A percentile compares a stretch with the other conserved stretches of the same genome.
Conservation (phyloP, 2,888 invertebrate species). For the Epinotia ramella region DNA sequence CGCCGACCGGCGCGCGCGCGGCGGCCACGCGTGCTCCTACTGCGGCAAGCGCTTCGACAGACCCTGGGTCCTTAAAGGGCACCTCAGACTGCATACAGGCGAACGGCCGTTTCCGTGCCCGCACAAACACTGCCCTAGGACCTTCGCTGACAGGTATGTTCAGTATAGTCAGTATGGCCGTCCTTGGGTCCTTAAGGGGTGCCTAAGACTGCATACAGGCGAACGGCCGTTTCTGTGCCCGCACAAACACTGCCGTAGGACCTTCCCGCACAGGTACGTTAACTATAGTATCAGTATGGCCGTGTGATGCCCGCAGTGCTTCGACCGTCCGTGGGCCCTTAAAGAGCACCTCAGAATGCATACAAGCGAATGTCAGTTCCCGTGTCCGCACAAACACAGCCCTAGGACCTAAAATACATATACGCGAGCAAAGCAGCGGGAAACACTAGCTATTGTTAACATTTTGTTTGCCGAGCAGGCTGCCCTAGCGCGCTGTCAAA, state of each 20-base stretch:
- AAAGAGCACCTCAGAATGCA: constrained; percentile 88
- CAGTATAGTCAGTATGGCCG: not conserved
- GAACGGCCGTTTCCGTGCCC: constrained; percentile 89
- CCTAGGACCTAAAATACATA: constrained; percentile 78
- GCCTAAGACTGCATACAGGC: constrained; percentile 88
- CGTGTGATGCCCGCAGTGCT: no score
- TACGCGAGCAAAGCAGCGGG: no score
- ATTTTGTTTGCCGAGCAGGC: no score
- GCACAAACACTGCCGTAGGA: constrained; percentile 85
- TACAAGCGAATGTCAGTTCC: constrained; percentile 89
- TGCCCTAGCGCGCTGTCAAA: no score
- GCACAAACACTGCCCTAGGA: constrained; percentile 84
- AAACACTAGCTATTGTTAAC: constrained; percentile 73
- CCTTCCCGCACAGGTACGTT: constrained; percentile 87
- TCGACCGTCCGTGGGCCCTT: constrained; percentile 53
- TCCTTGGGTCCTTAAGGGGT: constrained; percentile 76
- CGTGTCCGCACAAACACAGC: constrained; percentile 86
- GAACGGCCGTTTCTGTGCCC: constrained; percentile 89
- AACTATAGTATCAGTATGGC: not conserved
- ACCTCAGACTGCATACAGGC: constrained; percentile 88
- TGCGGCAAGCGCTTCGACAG: constrained; percentile 89
- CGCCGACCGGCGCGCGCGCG: constrained; percentile 59
- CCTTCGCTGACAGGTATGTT: constrained; percentile 87
- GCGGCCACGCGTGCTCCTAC: constrained; percentile 82
- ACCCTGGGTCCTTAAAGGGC: constrained; percentile 89